These are phyloP conservation scores for Podiceps cristatus DNA, from an alignment of 2,113 vertebrate species.

Conservation along the genomic window DNA sequence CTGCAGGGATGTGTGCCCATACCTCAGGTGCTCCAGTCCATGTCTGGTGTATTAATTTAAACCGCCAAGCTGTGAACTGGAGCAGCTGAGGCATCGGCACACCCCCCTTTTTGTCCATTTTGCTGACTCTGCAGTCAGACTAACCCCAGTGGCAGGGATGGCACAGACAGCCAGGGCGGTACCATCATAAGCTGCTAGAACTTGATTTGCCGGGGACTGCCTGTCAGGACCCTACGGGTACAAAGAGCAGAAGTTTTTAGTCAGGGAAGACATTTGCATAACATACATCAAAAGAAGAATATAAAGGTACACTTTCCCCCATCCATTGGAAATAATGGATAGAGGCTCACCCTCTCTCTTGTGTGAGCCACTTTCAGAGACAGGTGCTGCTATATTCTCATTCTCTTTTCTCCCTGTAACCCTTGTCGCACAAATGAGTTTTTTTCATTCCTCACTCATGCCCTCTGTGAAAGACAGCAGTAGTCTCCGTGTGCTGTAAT, in stretches of 20 bases:
- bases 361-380: not conserved
- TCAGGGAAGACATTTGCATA: not conserved
- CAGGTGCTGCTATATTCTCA: not conserved
- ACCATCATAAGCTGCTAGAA: not conserved
- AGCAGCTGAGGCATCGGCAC: not conserved
- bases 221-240: not conserved
- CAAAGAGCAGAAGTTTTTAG: not conserved
- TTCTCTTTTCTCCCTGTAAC: constrained; percentile 24
- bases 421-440: constrained; percentile 53
- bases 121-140: not conserved
- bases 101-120: not conserved
- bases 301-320: not conserved
- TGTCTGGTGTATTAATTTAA: not conserved
- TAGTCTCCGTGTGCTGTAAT: constrained; percentile 49
- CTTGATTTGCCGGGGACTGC: not conserved
- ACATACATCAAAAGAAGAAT: not conserved
- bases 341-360: not conserved
- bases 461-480: constrained; percentile 49
- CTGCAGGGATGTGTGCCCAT: not conserved
- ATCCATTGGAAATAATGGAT: not conserved
- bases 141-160: not conserved
- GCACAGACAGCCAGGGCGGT: not conserved
- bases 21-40: not conserved
- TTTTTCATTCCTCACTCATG: constrained; percentile 36
- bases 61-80: not conserved